Evolutionary conservation across 2,113 vertebrate species (phyloP).

Genomic region (Oryzias woworae): DNA sequence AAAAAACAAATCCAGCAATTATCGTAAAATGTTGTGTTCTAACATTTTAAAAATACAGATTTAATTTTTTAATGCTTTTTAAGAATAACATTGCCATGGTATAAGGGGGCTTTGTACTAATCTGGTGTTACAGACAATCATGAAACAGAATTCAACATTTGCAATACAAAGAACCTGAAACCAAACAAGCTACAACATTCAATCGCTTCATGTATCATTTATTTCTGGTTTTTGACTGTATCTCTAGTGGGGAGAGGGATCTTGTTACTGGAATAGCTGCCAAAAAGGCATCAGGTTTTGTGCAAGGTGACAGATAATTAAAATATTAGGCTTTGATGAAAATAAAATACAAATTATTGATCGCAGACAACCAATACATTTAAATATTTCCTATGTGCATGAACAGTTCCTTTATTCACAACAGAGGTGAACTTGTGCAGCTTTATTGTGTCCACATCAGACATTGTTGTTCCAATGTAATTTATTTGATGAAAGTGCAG

Average conservation of each 20-base stretch:
- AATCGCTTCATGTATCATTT: constrained; percentile 21
- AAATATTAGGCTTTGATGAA: too few relatives aligned
- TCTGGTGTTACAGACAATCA: not conserved
- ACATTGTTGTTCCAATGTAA: not conserved
- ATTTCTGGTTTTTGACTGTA: constrained; percentile 2
- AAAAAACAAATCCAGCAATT: too few relatives aligned
- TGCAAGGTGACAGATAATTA: too few relatives aligned
- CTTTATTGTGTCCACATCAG: not conserved
- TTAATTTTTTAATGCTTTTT: not conserved
- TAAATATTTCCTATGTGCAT: not conserved
- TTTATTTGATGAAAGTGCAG: not conserved
- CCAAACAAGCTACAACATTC: constrained; percentile 3
- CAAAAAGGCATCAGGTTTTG: too few relatives aligned
- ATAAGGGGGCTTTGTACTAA: not conserved
- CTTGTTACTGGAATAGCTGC: too few relatives aligned
- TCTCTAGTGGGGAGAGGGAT: not conserved
- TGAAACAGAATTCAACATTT: not conserved
- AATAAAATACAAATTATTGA: too few relatives aligned
- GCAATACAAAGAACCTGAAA: constrained; percentile 10
- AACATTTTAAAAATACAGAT: too few relatives aligned
- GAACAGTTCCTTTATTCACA: not conserved
- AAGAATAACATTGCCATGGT: not conserved
- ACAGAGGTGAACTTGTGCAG: not conserved
- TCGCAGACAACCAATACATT: too few relatives aligned
- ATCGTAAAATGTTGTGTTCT: too few relatives aligned